Percentiles rank a stretch among this genome's conserved stretches.
Evolutionary conservation across 2,888 invertebrate species (phyloP).

Genomic region (Micoletzkya japonica): DNA sequence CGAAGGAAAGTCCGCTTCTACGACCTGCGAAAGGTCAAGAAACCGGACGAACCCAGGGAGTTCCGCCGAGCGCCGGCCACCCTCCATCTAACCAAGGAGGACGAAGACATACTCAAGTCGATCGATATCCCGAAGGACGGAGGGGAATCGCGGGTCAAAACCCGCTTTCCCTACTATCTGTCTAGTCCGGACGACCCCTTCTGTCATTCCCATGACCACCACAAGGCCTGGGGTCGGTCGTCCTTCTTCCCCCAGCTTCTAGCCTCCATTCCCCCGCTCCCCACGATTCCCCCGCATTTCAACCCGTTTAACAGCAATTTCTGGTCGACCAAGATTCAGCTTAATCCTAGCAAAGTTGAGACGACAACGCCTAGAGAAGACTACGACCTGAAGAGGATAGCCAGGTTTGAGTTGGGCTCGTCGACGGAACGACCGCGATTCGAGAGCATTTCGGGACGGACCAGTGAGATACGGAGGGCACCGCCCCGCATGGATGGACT

Average conservation of each 20-base stretch:
- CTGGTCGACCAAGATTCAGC: neutral
- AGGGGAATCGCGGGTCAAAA: neutral
- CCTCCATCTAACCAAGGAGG: constrained; percentile 7
- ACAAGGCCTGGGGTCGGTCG: neutral
- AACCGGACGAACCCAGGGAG: neutral
- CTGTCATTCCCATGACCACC: neutral
- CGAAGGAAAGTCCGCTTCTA: constrained; percentile 7
- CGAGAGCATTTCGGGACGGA: neutral
- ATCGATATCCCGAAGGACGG: constrained; percentile 15
- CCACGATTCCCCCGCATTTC: neutral
- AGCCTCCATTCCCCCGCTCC: too few species aligned
- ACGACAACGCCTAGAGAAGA: neutral
- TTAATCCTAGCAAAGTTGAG: neutral
- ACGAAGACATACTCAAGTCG: constrained; percentile 11
- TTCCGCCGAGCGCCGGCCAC: constrained; percentile 9
- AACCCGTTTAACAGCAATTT: neutral
- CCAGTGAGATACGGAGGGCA: constrained; percentile 17
- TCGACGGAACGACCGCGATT: neutral
- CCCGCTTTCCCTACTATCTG: neutral
- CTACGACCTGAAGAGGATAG: constrained; percentile 8
- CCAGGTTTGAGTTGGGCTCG: neutral
- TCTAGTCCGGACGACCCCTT: neutral
- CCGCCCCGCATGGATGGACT: neutral
- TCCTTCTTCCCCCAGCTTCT: too few species aligned
- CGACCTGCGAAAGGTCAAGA: neutral